phyloP scores from a whole-genome alignment of 2,888 invertebrate genomes.

The Lampropteryx suffumata region DNA sequence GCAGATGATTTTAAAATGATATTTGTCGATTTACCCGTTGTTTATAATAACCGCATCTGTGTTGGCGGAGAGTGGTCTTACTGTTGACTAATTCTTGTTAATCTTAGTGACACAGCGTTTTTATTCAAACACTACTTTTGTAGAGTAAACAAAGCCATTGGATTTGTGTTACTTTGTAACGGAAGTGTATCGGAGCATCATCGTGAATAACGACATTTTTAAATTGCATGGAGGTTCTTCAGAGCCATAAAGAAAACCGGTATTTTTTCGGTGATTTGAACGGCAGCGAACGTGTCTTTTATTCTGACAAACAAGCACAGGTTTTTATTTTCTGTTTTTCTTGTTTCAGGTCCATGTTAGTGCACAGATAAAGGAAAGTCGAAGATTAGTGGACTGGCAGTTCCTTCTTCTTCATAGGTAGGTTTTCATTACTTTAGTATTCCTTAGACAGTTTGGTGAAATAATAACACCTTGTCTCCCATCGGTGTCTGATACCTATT shows the following conservation, averaged over 20 bases:
- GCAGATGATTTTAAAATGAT: too few relatives aligned
- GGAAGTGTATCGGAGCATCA: slow-evolving; percentile 14
- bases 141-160: slow-evolving; percentile 8
- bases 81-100: too few relatives aligned
- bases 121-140: slow-evolving; percentile 5
- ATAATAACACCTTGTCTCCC: too few relatives aligned
- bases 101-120: slow-evolving; percentile 9
- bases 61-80: too few relatives aligned
- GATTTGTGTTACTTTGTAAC: slow-evolving; percentile 11
- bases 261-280: background rate
- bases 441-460: too few relatives aligned
- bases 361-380: slow-evolving; percentile 35
- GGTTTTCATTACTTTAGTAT: too few relatives aligned
- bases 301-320: background rate
- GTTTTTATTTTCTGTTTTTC: slow-evolving; percentile 13
- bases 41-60: too few relatives aligned
- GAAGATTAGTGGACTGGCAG: slow-evolving; percentile 29
- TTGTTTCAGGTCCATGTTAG: slow-evolving; percentile 47
- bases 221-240: background rate
- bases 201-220: slow-evolving; percentile 1
- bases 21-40: too few relatives aligned
- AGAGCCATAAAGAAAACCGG: background rate
- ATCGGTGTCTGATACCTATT: too few relatives aligned
- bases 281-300: background rate
- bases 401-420: slow-evolving; percentile 47